A percentile compares a stretch with the other conserved stretches of the same genome.
These are phyloP conservation scores for Lutjanus erythropterus DNA, from an alignment of 2,113 vertebrate species.

Conservation along the genomic window DNA sequence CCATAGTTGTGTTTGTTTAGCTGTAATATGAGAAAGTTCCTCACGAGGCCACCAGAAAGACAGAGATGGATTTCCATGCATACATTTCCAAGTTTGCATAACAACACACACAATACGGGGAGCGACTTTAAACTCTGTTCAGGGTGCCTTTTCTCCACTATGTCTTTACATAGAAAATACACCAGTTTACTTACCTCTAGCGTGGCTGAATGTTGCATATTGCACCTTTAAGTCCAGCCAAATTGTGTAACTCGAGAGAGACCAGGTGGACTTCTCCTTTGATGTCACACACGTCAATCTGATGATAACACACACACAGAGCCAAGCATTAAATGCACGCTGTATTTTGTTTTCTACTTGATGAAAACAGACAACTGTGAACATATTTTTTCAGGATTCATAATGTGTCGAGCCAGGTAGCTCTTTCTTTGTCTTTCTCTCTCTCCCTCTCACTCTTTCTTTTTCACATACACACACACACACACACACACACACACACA, in stretches of 20 bases:
- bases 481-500: slow-evolving; percentile 36
- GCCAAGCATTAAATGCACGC: neutral
- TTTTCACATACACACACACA: slow-evolving; percentile 30
- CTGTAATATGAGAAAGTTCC: no score
- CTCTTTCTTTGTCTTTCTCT: slow-evolving; percentile 26
- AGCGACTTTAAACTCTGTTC: no score
- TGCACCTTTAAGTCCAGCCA: slow-evolving; percentile 24
- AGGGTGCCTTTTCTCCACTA: no score
- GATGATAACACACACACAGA: slow-evolving; percentile 11
- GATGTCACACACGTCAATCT: slow-evolving; percentile 14
- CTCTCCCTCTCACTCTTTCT: slow-evolving; percentile 13
- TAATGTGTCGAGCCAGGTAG: slow-evolving; percentile 37
- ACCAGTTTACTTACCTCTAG: no score
- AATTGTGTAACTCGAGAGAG: slow-evolving; percentile 24
- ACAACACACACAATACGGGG: no score
- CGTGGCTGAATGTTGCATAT: no score
- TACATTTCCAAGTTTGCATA: no score
- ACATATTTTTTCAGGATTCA: slow-evolving; percentile 42
- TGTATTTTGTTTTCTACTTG: slow-evolving; percentile 48
- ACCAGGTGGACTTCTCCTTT: slow-evolving; percentile 37
- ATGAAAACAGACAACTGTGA: slow-evolving; percentile 31
- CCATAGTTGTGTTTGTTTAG: no score
- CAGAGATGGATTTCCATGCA: no score
- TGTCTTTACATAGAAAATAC: no score
- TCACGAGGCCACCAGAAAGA: no score